Conservation (phyloP, 1,140 invertebrate species). For the Mesaphorura yosii region DNA sequence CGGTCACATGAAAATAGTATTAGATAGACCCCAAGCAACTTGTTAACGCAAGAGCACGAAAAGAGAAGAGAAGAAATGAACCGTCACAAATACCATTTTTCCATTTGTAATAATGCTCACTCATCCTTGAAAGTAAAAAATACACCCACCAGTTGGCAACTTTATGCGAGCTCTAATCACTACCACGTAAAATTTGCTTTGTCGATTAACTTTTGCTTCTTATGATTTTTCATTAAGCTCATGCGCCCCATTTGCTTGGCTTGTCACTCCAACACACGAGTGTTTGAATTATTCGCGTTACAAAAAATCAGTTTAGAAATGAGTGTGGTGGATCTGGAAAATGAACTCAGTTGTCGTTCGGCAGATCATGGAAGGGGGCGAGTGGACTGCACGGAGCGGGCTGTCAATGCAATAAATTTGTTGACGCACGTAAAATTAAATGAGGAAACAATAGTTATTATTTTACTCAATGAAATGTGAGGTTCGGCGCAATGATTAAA, state of each 20-base stretch:
- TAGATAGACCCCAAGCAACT: no score
- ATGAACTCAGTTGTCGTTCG: not conserved
- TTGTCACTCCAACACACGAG: not conserved
- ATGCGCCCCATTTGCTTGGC: not conserved
- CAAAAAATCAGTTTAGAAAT: no score
- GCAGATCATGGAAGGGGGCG: not conserved
- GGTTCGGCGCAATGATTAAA: constrained; percentile 28
- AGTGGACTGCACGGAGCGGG: constrained; percentile 7
- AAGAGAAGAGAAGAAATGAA: constrained; percentile 31
- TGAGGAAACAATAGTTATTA: constrained; percentile 28
- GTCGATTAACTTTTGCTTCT: constrained; percentile 9
- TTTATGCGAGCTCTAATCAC: constrained; percentile 25
- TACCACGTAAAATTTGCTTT: no score
- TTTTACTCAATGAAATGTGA: constrained; percentile 24
- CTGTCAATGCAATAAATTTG: constrained; percentile 31
- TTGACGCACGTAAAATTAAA: constrained; percentile 30
- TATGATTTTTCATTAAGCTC: constrained; percentile 11
- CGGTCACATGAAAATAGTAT: no score
- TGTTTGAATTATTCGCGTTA: no score
- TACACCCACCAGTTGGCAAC: constrained; percentile 29
- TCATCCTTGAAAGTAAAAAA: constrained; percentile 29
- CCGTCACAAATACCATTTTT: constrained; percentile 29
- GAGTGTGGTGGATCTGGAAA: no score
- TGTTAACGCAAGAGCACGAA: no score
- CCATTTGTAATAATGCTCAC: constrained; percentile 31